A percentile compares a stretch with the other conserved stretches of the same genome.
Conservation (phyloP, 2,797 vertebrate species). For the Hyperoplus lanceolatus region DNA sequence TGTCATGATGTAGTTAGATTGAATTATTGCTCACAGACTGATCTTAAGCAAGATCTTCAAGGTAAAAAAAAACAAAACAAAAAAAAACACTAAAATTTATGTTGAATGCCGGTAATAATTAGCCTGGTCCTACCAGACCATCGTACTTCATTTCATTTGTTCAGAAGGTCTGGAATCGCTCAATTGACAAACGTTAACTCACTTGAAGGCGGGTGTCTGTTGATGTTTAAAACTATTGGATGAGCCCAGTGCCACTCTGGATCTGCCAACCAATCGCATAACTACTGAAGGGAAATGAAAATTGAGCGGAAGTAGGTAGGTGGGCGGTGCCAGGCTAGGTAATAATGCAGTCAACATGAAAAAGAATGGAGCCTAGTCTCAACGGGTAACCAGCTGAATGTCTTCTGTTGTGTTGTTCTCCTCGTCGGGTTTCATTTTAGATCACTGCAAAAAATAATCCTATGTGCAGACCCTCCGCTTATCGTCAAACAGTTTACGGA, state of each 20-base stretch:
- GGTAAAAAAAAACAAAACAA: neutral
- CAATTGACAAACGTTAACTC: too few relatives aligned
- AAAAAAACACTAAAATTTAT: neutral
- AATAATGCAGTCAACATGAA: neutral
- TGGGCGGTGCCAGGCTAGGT: too few relatives aligned
- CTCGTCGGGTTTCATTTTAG: neutral
- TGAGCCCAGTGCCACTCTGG: too few relatives aligned
- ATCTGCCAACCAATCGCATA: too few relatives aligned
- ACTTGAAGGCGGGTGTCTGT: too few relatives aligned
- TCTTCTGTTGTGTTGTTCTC: constrained; percentile 10
- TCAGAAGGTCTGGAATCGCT: too few relatives aligned
- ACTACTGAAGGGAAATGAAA: too few relatives aligned
- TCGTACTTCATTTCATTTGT: too few relatives aligned
- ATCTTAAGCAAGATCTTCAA: neutral
- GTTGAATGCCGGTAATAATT: neutral
- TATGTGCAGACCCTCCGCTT: constrained; percentile 89
- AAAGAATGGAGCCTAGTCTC: neutral
- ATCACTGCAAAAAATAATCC: neutral
- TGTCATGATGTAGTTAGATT: constrained; percentile 1
- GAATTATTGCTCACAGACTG: constrained; percentile 50
- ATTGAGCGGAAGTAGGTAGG: too few relatives aligned
- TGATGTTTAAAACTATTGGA: too few relatives aligned
- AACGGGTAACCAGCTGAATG: constrained; percentile 18
- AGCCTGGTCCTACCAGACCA: too few relatives aligned
- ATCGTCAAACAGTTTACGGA: constrained; percentile 92